phyloP scores from a whole-genome alignment of 37 sponge, comb jelly and placozoan species.

The Chondrilla cf. caribensis region DNA sequence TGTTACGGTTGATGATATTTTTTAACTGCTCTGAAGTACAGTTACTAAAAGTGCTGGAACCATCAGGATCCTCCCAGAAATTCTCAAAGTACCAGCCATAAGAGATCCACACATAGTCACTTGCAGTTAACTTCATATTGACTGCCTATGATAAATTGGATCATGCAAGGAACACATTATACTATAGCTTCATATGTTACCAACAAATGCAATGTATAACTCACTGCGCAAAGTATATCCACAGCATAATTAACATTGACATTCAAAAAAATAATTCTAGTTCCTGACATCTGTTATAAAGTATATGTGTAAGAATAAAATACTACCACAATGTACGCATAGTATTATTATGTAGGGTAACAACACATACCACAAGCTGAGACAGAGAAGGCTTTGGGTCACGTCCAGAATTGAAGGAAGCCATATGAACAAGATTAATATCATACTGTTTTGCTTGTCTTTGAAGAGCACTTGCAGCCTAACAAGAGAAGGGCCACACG shows the following conservation, averaged over 20 bases:
- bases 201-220: too few relatives aligned
- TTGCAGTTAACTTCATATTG: not conserved
- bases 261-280: conserved; percentile 63
- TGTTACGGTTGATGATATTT: not conserved
- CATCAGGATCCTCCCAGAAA: not conserved
- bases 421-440: too few relatives aligned
- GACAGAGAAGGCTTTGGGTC: not conserved
- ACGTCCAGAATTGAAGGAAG: not conserved
- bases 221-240: conserved; percentile 62
- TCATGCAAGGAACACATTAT: too few relatives aligned
- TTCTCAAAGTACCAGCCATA: conserved; percentile 13
- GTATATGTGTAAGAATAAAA: too few relatives aligned
- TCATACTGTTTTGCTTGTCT: too few relatives aligned
- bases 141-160: too few relatives aligned
- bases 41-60: not conserved
- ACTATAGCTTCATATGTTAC: too few relatives aligned
- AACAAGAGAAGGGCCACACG: too few relatives aligned
- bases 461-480: too few relatives aligned
- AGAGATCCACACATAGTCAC: conserved; percentile 16
- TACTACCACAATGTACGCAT: too few relatives aligned
- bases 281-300: conserved; percentile 45
- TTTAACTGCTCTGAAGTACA: not conserved
- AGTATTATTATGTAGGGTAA: too few relatives aligned
- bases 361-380: not conserved
- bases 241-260: conserved; percentile 29